Conservation (phyloP, 2,113 vertebrate species). For the Tragelaphus imberbis region DNA sequence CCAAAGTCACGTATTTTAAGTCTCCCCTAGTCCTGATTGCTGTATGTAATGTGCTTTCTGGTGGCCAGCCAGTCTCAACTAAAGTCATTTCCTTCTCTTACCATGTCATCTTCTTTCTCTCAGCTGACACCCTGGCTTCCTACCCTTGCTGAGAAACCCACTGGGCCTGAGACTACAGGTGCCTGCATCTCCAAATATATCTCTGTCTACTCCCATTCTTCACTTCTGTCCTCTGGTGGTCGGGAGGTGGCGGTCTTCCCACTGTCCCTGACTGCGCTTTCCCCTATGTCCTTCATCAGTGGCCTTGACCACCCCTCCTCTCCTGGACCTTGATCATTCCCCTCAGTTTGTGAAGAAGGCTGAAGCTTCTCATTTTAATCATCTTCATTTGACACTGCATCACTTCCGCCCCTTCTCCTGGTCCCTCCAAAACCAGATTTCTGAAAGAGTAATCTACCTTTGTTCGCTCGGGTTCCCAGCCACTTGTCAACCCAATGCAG, state of each 20-base stretch:
- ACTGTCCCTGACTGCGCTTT: not conserved
- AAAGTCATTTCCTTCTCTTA: not conserved
- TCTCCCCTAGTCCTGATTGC: not conserved
- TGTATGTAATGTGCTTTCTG: not conserved
- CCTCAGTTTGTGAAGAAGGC: not conserved
- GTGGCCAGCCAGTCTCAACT: not conserved
- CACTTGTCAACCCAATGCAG: not conserved
- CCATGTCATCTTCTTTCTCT: not conserved
- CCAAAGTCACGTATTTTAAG: not conserved
- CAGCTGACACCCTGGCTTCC: not conserved
- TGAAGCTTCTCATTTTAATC: not conserved
- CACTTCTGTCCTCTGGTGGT: not conserved
- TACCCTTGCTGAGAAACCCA: not conserved
- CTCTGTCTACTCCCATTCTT: not conserved
- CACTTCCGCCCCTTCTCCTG: not conserved
- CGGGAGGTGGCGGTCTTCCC: not conserved
- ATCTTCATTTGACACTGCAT: not conserved
- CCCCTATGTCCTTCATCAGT: not conserved
- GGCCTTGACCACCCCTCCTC: not conserved
- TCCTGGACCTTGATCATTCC: not conserved
- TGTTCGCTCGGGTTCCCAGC: not conserved
- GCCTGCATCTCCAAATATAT: not conserved
- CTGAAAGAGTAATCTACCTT: not conserved
- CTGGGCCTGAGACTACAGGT: not conserved
- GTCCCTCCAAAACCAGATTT: not conserved